These are phyloP conservation scores for Apodemia hepburni DNA, from an alignment of 2,888 invertebrate species.

Conservation along the genomic window DNA sequence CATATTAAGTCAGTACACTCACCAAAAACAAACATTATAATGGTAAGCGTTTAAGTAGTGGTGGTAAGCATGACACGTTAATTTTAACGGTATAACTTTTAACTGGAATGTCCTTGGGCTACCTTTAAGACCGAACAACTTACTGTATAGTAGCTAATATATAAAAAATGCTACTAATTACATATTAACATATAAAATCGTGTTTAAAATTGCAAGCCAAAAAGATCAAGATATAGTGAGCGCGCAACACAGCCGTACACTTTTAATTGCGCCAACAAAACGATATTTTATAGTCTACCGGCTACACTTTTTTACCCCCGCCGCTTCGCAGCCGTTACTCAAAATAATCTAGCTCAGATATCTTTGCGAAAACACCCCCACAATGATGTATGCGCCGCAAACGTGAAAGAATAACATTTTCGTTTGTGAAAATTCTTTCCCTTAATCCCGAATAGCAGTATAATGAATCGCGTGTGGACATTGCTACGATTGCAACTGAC, in stretches of 20 bases:
- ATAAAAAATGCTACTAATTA: constrained; percentile 4
- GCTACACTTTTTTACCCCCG: constrained; percentile 57
- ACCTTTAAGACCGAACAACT: constrained; percentile 20
- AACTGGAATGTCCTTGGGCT: neutral
- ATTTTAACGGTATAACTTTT: constrained; percentile 39
- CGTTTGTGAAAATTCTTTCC: constrained; percentile 36
- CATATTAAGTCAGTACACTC: no score
- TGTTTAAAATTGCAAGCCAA: constrained; percentile 17
- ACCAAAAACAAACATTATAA: no score
- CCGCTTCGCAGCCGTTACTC: constrained; percentile 58
- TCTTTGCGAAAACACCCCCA: constrained; percentile 44
- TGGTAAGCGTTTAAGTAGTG: no score
- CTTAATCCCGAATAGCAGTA: constrained; percentile 44
- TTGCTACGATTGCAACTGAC: constrained; percentile 23
- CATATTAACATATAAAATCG: constrained; percentile 17
- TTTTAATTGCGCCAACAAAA: constrained; percentile 72
- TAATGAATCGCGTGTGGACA: constrained; percentile 41
- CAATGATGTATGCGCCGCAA: constrained; percentile 36
- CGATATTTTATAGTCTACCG: constrained; percentile 65
- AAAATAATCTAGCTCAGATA: constrained; percentile 75
- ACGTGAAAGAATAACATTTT: constrained; percentile 52
- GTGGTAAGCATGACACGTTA: no score
- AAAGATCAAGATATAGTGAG: constrained; percentile 26
- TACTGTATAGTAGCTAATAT: neutral
- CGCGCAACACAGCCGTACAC: constrained; percentile 35